Conservation (phyloP, 2,797 vertebrate species). For the Megaceryle alcyon region DNA sequence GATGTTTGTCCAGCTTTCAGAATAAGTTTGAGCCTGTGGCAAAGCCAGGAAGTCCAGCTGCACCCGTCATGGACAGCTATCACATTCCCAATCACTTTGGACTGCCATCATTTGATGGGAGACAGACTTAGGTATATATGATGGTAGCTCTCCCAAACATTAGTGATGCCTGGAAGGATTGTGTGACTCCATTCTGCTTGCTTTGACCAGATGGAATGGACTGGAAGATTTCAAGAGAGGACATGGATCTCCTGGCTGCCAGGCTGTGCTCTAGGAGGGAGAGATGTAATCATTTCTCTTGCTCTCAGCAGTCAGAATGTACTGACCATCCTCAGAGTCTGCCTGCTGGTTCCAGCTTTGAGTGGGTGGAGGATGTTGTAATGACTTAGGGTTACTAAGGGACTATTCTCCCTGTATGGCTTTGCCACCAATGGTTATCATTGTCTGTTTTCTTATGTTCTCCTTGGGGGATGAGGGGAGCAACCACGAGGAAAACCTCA, state of each 20-base stretch:
- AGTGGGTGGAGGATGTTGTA: background rate
- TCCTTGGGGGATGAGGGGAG: background rate
- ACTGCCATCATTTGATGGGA: background rate
- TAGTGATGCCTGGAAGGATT: background rate
- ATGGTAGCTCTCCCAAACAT: background rate
- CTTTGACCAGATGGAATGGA: background rate
- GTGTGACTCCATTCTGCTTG: background rate
- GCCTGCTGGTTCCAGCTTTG: background rate
- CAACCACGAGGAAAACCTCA: background rate
- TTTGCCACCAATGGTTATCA: background rate
- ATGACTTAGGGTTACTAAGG: background rate
- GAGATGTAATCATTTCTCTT: background rate
- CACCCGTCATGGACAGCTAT: background rate
- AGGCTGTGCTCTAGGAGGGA: background rate
- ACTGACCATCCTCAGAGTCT: background rate
- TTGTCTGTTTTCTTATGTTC: background rate
- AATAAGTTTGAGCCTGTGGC: background rate
- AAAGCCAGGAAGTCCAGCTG: background rate
- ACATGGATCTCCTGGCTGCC: background rate
- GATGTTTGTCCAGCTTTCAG: background rate
- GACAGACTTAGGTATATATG: background rate
- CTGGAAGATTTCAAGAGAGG: background rate
- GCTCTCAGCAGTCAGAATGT: background rate
- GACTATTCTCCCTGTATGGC: background rate
- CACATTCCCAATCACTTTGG: background rate